Evolutionary conservation across 1,140 invertebrate species (phyloP), one percentile per base, ranked within the genome.

Genomic region (Zaprionus ghesquierei): DNA sequence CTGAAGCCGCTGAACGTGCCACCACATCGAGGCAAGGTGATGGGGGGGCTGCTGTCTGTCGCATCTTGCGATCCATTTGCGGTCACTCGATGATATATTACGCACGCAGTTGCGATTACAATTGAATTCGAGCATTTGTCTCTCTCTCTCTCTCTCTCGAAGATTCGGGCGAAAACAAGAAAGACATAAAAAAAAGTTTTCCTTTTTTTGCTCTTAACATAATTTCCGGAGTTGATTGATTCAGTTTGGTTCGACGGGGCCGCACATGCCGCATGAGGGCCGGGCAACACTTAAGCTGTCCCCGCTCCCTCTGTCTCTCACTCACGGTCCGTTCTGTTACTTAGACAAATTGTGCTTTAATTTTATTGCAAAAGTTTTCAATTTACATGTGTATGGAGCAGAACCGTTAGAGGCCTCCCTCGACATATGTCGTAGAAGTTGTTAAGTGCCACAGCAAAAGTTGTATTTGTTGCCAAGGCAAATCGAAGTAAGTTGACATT

Each of bases 271-370:
- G 35, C 31, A 41, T 38, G 33, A n/a, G 35, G 68, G 62, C 64
- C 49, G 63, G 41, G 44, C 50, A 70, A 60, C 75, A 79, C 81
- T 82, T 85, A 76, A 70, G 80, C 63, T 51, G 35, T 65, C 59
- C 49, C 29, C 58, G 38, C 55, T 58, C 58, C 49, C 60, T 51
- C 2, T 15, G 3, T 1, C 33, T 33, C n/a, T 29, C 33, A 4
- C n/a, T 13, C 50, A 9, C 31, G 6, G 3, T 12, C 5, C 2
- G 5, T 2, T 9, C 8, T 18, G 20, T 15, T 33, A 78, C 77
- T 79, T 87, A 80, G 84, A 77, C 84, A 89, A 89, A 89, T 89
- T 89, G 84, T 80, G 77, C 84, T 89, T 89, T 89, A 89, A 89
- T 89, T 89, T 89, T 89, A 89, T 89, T 89, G 79, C 77, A 84